Evolutionary conservation across 2,888 invertebrate species (phyloP).

Genomic region (Callyntrura guangdongensis): DNA sequence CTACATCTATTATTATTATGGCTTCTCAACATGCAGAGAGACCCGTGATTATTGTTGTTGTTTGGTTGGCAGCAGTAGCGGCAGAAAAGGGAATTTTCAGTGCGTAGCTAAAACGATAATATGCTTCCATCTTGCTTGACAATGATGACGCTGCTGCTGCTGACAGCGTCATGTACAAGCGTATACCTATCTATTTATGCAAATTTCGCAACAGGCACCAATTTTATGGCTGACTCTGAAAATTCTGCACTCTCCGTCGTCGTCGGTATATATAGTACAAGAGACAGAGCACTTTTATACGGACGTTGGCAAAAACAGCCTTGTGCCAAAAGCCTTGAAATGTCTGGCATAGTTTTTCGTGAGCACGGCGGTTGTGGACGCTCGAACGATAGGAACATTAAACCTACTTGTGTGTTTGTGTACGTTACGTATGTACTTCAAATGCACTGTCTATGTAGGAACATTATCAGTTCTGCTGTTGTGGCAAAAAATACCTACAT

Average conservation of each 20-base stretch:
- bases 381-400: too few relatives aligned
- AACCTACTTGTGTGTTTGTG: background rate
- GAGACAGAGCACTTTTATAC: background rate
- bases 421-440: background rate
- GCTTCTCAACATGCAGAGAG: constrained; percentile 57
- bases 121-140: background rate
- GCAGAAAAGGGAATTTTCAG: constrained; percentile 1
- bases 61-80: too few relatives aligned
- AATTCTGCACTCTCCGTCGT: background rate
- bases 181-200: background rate
- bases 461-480: background rate
- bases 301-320: constrained; percentile 77
- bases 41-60: too few relatives aligned
- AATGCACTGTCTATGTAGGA: too few relatives aligned
- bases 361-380: too few relatives aligned
- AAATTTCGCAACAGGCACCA: background rate
- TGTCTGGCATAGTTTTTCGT: constrained; percentile 81
- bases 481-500: background rate
- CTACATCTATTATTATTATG: constrained; percentile 48
- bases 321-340: constrained; percentile 84
- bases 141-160: background rate
- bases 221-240: constrained; percentile 5
- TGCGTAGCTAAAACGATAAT: background rate
- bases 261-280: background rate
- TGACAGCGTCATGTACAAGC: background rate